A percentile compares a stretch with the other conserved stretches of the same genome.
These are phyloP conservation scores for Zosterops pallidus DNA, from an alignment of 2,113 vertebrate genomes.

Conservation along the genomic window DNA sequence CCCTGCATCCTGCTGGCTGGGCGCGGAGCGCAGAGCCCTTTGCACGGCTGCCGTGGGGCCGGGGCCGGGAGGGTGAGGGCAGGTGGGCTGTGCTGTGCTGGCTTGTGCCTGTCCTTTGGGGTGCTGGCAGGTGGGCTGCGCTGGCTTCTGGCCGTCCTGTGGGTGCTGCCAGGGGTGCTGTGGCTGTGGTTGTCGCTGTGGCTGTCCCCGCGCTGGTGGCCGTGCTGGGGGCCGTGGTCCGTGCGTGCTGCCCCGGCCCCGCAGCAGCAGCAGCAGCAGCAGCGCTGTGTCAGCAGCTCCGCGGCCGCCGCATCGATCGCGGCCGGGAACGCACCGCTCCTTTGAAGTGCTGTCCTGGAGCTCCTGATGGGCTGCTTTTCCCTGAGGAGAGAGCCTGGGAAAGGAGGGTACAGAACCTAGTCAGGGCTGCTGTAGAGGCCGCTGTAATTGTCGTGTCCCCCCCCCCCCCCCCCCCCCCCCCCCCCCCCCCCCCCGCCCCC, in stretches of 20 bases:
- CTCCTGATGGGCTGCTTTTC: neutral
- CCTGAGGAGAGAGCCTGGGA: neutral
- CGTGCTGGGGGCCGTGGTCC: neutral
- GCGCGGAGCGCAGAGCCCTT: rapidly evolving
- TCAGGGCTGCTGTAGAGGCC: neutral
- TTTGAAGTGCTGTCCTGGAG: neutral
- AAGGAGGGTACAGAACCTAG: neutral
- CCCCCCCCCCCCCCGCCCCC: no score
- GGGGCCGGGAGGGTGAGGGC: neutral
- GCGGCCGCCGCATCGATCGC: neutral
- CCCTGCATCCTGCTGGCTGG: neutral
- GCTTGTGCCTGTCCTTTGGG: neutral
- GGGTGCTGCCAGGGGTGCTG: neutral
- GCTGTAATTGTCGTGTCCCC: neutral
- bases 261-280: neutral
- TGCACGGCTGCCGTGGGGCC: neutral
- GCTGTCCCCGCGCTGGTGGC: neutral
- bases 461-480: no score
- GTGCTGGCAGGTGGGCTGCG: neutral
- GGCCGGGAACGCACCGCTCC: neutral
- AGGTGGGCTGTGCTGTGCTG: neutral
- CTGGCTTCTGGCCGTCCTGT: neutral
- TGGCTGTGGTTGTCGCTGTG: neutral
- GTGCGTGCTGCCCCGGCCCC: neutral
- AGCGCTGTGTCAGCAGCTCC: conserved; percentile 30